These are phyloP conservation scores for Thripadectes ignobilis DNA, from an alignment of 2,797 vertebrate species.

Conservation along the genomic window DNA sequence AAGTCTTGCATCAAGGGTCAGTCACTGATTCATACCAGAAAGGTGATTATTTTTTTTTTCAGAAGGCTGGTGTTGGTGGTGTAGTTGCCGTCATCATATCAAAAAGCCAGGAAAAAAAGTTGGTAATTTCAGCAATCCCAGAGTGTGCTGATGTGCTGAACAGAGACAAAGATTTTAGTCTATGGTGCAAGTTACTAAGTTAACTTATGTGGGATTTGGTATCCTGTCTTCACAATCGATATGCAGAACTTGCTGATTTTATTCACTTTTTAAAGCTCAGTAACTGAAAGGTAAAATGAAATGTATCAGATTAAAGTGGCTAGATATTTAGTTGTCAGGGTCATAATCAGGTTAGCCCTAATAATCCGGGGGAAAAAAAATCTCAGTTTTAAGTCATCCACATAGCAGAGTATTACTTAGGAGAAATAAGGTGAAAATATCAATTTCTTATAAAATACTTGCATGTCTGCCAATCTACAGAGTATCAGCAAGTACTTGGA, in stretches of 20 bases:
- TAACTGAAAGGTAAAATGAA: not conserved
- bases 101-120: not conserved
- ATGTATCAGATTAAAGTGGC: not conserved
- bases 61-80: not conserved
- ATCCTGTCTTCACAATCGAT: not conserved
- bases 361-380: not conserved
- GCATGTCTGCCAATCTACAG: not conserved
- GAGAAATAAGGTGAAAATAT: not conserved
- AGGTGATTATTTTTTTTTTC: not conserved
- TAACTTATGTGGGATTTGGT: not conserved
- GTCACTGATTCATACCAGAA: not conserved
- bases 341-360: not conserved
- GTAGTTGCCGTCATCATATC: not conserved
- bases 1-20: not conserved
- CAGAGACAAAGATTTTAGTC: not conserved
- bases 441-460: not conserved
- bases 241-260: not conserved
- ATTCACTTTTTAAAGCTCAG: not conserved
- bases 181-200: not conserved
- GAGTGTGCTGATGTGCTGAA: not conserved
- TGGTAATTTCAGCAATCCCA: not conserved
- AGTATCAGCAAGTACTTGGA: not conserved
- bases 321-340: not conserved
- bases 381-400: not conserved
- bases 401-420: not conserved